A percentile compares a stretch with the other conserved stretches of the same genome.
Conservation (phyloP, 2,113 vertebrate genomes). For the Anseranas semipalmata region DNA sequence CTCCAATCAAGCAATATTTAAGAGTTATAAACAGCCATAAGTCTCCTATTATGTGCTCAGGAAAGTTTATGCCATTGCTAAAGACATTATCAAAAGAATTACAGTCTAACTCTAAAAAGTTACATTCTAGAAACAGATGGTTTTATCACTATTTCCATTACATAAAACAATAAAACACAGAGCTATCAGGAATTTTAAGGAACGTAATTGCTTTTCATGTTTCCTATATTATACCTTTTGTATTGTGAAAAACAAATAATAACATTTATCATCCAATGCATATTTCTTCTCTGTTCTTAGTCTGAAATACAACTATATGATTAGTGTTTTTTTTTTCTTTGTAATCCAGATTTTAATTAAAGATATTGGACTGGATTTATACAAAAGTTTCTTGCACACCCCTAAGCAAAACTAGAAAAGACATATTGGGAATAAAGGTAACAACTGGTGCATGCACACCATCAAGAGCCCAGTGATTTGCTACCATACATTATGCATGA, state of each 20-base stretch:
- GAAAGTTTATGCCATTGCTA: background rate
- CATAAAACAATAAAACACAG: background rate
- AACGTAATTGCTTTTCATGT: background rate
- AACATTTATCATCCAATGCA: background rate
- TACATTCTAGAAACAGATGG: background rate
- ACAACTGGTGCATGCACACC: background rate
- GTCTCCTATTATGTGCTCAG: background rate
- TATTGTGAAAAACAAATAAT: background rate
- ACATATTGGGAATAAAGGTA: background rate
- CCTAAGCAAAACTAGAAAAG: background rate
- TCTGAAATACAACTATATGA: background rate
- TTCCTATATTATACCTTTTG: background rate
- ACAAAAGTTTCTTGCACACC: background rate
- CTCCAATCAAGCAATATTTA: background rate
- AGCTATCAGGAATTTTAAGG: background rate
- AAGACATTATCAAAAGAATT: background rate
- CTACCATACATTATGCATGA: background rate
- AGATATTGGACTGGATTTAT: background rate
- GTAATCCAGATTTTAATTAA: background rate
- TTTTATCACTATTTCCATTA: background rate
- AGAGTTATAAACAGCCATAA: background rate
- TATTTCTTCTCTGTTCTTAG: background rate
- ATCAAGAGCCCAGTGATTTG: background rate
- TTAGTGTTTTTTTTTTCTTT: rapidly evolving
- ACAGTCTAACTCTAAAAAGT: background rate